These are phyloP conservation scores for Alviniconcha marisindica DNA, from an alignment of 1,140 invertebrate genomes.

Conservation along the genomic window DNA sequence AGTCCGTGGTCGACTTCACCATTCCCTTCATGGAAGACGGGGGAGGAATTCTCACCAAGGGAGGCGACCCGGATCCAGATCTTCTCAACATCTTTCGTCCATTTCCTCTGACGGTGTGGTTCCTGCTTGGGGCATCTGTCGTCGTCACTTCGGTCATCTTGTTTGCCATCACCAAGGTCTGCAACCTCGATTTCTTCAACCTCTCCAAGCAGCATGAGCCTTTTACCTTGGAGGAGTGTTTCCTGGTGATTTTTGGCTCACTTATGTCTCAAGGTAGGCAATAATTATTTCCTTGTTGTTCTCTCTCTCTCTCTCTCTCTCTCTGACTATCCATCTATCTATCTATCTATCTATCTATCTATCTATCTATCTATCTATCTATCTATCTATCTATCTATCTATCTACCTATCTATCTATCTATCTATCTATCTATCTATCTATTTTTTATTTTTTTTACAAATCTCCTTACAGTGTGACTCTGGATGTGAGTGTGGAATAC, in stretches of 20 bases:
- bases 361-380: too few species aligned
- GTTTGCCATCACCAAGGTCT: conserved; percentile 3
- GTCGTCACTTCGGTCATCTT: neutral
- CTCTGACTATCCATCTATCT: too few species aligned
- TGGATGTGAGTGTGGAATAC: too few species aligned
- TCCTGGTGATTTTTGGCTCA: conserved; percentile 18
- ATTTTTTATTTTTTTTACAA: too few species aligned
- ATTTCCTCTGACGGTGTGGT: neutral
- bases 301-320: too few species aligned
- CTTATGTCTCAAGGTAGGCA: conserved; percentile 23
- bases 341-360: too few species aligned
- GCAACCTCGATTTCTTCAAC: neutral
- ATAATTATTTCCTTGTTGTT: too few species aligned
- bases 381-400: too few species aligned
- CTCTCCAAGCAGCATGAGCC: neutral
- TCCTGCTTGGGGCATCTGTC: neutral
- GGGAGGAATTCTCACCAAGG: conserved; percentile 54
- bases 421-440: too few species aligned
- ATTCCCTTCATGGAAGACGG: conserved; percentile 60
- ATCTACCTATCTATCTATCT: too few species aligned
- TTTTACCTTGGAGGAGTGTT: conserved; percentile 16
- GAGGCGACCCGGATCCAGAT: conserved; percentile 37
- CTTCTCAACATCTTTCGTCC: conserved; percentile 24
- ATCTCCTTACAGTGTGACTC: too few species aligned
- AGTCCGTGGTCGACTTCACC: conserved; percentile 62